Percentiles rank a stretch among this genome's conserved stretches.
These are phyloP conservation scores for Lycaena phlaeas DNA, from an alignment of 2,888 invertebrate genomes.

Conservation along the genomic window DNA sequence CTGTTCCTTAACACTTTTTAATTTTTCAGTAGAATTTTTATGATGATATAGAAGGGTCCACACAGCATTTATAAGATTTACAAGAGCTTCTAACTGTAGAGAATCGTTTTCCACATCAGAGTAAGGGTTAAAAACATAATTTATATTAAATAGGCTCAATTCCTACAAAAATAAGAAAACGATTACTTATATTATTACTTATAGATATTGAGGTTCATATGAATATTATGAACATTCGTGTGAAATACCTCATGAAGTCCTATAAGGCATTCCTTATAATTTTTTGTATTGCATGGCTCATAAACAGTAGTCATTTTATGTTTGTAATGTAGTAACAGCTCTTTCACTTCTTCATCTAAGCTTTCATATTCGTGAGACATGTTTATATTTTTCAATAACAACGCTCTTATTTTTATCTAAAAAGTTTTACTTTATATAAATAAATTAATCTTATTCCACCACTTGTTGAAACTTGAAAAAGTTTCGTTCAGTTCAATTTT, in stretches of 20 bases:
- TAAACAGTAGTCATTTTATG: slow-evolving; percentile 49
- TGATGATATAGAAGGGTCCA: slow-evolving; percentile 49
- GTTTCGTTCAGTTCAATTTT: neutral
- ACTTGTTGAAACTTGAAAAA: too few relatives aligned
- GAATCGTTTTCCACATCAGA: slow-evolving; percentile 36
- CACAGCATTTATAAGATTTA: slow-evolving; percentile 49
- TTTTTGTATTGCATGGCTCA: slow-evolving; percentile 52
- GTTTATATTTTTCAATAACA: neutral
- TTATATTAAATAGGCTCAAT: slow-evolving; percentile 46
- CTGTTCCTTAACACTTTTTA: slow-evolving; percentile 40
- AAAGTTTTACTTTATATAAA: neutral
- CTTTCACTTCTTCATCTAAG: slow-evolving; percentile 59
- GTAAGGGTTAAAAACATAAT: slow-evolving; percentile 55
- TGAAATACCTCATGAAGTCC: slow-evolving; percentile 55
- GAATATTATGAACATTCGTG: neutral
- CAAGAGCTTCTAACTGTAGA: slow-evolving; percentile 38
- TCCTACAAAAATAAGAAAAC: slow-evolving; percentile 34
- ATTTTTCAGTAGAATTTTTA: slow-evolving; percentile 43
- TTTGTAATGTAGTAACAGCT: slow-evolving; percentile 54
- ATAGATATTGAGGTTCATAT: too few relatives aligned
- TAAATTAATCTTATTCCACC: too few relatives aligned
- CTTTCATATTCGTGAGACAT: slow-evolving; percentile 30
- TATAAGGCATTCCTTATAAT: slow-evolving; percentile 54
- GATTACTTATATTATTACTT: too few relatives aligned
- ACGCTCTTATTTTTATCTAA: neutral